Evolutionary conservation across 2,113 vertebrate species (phyloP).

Genomic region (Halcyon senegalensis): DNA sequence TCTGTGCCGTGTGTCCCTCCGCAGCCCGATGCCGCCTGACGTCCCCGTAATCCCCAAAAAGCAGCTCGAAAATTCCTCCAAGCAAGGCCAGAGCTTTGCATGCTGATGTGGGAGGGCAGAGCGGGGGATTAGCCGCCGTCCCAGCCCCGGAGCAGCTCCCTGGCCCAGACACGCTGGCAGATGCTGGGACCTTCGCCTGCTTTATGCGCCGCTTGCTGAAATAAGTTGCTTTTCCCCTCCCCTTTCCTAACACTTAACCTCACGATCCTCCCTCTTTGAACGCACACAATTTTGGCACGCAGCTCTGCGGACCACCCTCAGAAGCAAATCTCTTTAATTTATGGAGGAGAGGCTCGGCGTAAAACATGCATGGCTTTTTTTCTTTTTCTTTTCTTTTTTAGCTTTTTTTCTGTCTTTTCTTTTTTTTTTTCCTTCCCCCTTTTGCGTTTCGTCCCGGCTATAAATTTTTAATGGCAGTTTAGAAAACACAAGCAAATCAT

Average conservation of each 20-base stretch:
- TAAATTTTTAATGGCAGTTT: conserved; percentile 65
- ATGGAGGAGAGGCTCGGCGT: conserved; percentile 50
- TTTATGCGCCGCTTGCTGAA: background rate
- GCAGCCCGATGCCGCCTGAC: background rate
- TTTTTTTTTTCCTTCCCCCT: background rate
- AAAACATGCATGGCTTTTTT: background rate
- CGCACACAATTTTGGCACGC: background rate
- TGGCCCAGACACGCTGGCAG: background rate
- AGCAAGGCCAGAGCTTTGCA: background rate
- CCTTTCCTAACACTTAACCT: background rate
- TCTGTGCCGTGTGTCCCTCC: rapidly evolving
- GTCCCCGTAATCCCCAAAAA: background rate
- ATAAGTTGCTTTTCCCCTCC: background rate
- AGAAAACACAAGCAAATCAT: conserved; percentile 67
- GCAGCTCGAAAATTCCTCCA: background rate
- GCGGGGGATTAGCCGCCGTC: background rate
- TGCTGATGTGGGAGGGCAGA: background rate
- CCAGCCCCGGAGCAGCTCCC: background rate
- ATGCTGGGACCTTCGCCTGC: background rate
- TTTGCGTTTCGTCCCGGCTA: conserved; percentile 11
- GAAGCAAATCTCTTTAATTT: conserved; percentile 49
- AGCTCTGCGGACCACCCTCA: conserved; percentile 12
- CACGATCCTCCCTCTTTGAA: background rate
- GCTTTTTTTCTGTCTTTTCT: no score
- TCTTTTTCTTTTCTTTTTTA: no score